Evolutionary conservation across 1,140 invertebrate species (phyloP), one percentile per base, ranked within the genome.

Genomic region (Drosophila nasuta): DNA sequence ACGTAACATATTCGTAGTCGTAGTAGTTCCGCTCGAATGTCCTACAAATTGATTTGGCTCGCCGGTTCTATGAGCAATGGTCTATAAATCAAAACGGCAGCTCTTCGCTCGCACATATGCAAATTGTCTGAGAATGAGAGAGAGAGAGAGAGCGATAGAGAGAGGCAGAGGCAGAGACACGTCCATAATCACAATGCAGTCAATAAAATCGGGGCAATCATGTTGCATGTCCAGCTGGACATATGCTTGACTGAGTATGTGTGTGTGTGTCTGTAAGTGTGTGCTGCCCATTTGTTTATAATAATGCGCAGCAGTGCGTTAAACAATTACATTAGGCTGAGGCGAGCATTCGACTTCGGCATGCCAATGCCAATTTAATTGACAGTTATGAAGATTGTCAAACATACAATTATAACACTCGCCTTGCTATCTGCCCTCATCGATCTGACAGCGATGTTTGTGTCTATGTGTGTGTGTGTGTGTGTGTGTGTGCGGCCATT

Each of bases 361-460:
- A 66, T 45, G 35, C 81, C 57, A 69, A 76, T 63, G 83, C 73
- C 81, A 89, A 89, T 89, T 79, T 81, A 89, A 89, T 89, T 89
- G 85, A 89, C 85, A 89, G 85, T 89, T 89, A 89, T 89, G 85
- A 89, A 89, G 86, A 89, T 89, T 90, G 86, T 85, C 85, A 89
- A 89, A 89, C 86, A 89, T 75, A 85, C 81, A 89, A 81, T 88
- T 89, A 88, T 88, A 88, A 81, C 81, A 88, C 83, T 87, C 73
- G 25, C 76, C 28, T 25, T 20, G 10, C 59, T 77, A 73, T 81
- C 79, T 82, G 41, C 65, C 54, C 73, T 73, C 77, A 88, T 83
- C 51, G 81, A 89, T 89, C 73, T 75, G 43, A 67, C 76, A 68
- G 86, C 6, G 20, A 25, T 83, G 41, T 70, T 78, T 83, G 65